phyloP scores from a whole-genome alignment of 2,797 vertebrate species.

The Gastrophryne carolinensis region DNA sequence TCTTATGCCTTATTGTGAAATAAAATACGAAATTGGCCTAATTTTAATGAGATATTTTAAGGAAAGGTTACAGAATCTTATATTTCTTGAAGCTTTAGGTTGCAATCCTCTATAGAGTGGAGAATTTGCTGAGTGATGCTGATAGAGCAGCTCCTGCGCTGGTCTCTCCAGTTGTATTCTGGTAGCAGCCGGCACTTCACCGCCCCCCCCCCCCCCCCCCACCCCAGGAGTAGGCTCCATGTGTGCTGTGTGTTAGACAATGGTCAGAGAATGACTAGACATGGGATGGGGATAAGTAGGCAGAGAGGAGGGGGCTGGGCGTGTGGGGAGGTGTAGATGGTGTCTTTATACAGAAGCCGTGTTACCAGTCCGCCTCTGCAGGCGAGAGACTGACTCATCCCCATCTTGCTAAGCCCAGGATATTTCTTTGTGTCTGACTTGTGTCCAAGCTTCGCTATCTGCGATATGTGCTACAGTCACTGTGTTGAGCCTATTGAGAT shows the following conservation, averaged over 20 bases:
- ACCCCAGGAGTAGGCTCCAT: neutral
- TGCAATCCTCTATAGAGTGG: too few relatives aligned
- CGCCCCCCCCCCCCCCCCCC: neutral
- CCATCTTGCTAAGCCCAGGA: conserved; percentile 10
- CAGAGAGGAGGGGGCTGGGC: conserved; percentile 18
- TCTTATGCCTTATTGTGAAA: too few relatives aligned
- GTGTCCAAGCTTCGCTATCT: too few relatives aligned
- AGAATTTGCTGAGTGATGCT: too few relatives aligned
- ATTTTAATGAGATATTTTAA: too few relatives aligned
- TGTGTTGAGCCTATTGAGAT: too few relatives aligned
- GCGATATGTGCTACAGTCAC: too few relatives aligned
- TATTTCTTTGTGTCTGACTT: conserved; percentile 9
- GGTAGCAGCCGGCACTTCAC: neutral
- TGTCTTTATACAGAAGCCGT: conserved; percentile 15
- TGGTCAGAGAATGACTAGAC: conserved; percentile 22
- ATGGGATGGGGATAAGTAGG: conserved; percentile 8
- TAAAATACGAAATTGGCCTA: too few relatives aligned
- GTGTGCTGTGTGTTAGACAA: conserved; percentile 3
- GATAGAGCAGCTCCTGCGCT: neutral
- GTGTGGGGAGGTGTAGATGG: conserved; percentile 15
- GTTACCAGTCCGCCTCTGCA: conserved; percentile 39
- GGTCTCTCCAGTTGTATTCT: neutral
- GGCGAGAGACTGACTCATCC: conserved; percentile 37
- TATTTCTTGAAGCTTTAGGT: too few relatives aligned
- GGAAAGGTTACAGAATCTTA: too few relatives aligned